phyloP scores from a whole-genome alignment of 23 tunicate species.

The Corella eumyota region DNA sequence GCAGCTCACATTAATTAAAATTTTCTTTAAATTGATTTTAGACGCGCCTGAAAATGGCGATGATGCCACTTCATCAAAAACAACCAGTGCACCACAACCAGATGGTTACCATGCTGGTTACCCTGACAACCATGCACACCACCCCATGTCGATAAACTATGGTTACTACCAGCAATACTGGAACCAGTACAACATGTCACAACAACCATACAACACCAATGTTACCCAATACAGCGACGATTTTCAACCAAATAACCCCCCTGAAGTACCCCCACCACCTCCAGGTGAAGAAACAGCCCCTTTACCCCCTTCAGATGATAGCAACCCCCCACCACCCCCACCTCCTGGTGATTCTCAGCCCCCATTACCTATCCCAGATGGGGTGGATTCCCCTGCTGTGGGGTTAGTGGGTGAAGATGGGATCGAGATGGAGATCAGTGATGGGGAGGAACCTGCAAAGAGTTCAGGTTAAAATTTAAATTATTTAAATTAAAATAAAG shows the following conservation, averaged over 20 bases:
- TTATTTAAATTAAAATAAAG: no score
- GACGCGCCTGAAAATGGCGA: no score
- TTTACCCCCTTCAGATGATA: slow-evolving; percentile 18
- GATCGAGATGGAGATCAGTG: slow-evolving; percentile 93
- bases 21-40: no score
- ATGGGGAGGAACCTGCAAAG: slow-evolving; percentile 37
- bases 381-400: background rate
- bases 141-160: no score
- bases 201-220: slow-evolving; percentile 5
- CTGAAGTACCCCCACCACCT: slow-evolving; percentile 54
- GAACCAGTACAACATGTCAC: slow-evolving; percentile 31
- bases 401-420: slow-evolving; percentile 41
- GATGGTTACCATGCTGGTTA: background rate
- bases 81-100: background rate
- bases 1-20: no score
- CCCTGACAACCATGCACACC: slow-evolving; percentile 17
- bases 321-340: slow-evolving; percentile 42
- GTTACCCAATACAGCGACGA: no score
- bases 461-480: background rate
- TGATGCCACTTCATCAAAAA: background rate
- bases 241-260: slow-evolving; percentile 6
- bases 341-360: slow-evolving; percentile 27
- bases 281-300: slow-evolving; percentile 22
- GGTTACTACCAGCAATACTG: slow-evolving; percentile 20
- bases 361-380: slow-evolving; percentile 29